phyloP scores from a whole-genome alignment of 2,888 invertebrate species.

The Acleris cristana region DNA sequence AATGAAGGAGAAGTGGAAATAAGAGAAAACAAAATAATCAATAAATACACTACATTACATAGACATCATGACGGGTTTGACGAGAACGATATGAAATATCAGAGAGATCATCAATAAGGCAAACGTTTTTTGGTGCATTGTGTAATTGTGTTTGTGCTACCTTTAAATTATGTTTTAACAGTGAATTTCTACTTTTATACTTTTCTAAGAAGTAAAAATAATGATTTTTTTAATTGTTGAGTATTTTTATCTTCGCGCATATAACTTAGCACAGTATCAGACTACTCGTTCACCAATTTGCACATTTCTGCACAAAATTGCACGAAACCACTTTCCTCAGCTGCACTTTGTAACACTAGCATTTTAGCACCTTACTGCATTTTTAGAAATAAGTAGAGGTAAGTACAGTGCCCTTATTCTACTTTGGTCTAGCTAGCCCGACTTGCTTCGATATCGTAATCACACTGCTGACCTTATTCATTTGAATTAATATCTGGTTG shows the following conservation, averaged over 20 bases:
- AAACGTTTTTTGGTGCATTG: conserved; percentile 1
- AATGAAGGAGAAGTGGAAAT: no score
- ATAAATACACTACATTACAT: no score
- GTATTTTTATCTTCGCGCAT: background rate
- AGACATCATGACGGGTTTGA: no score
- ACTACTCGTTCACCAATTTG: background rate
- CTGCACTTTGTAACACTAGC: conserved; percentile 5
- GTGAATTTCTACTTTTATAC: background rate
- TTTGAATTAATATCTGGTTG: no score
- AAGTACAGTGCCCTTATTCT: no score
- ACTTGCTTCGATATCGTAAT: no score
- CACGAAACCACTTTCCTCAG: conserved; percentile 6
- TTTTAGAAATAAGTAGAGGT: background rate
- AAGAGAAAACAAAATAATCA: no score
- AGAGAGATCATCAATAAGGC: no score
- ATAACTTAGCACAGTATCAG: background rate
- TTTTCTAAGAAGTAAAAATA: background rate
- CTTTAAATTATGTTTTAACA: background rate
- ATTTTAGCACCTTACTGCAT: conserved; percentile 3
- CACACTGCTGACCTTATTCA: no score
- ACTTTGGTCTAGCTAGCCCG: no score
- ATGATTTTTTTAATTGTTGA: background rate
- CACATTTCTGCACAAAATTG: conserved; percentile 19
- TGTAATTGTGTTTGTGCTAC: conserved; percentile 7
- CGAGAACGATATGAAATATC: no score